Evolutionary conservation across 1,140 invertebrate species (phyloP).

Genomic region (Lysiphlebus fabarum): DNA sequence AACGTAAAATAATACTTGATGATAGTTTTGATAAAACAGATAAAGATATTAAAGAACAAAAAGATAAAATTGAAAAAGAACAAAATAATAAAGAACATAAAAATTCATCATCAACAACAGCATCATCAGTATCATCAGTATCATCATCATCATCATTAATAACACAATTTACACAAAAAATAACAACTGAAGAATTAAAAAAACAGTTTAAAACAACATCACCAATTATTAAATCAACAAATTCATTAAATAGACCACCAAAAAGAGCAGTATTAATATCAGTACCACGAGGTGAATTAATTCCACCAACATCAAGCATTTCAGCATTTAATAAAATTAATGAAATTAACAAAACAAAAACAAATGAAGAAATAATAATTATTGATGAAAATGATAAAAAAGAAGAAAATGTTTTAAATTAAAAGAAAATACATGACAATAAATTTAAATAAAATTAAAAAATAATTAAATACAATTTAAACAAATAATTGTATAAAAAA

Average conservation of each 20-base stretch:
- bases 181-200: constrained; percentile 54
- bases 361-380: constrained; percentile 8
- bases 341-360: neutral
- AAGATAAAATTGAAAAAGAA: constrained; percentile 34
- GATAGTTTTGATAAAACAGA: constrained; percentile 26
- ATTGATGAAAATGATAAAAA: neutral
- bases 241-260: constrained; percentile 28
- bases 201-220: constrained; percentile 42
- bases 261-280: constrained; percentile 46
- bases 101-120: too few species aligned
- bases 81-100: constrained; percentile 44
- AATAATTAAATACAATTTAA: constrained; percentile 20
- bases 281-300: constrained; percentile 36
- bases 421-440: neutral
- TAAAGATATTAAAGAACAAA: constrained; percentile 28
- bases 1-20: constrained; percentile 29
- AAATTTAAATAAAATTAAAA: neutral
- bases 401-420: neutral
- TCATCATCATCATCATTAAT: constrained; percentile 53
- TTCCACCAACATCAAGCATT: constrained; percentile 31
- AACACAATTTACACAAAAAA: constrained; percentile 59
- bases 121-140: too few species aligned
- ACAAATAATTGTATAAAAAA: constrained; percentile 1
- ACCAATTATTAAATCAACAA: constrained; percentile 17
- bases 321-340: constrained; percentile 15